A percentile compares a stretch with the other conserved stretches of the same genome.
phyloP scores from a whole-genome alignment of 2,113 vertebrate genomes.

The Odobenus rosmarus region DNA sequence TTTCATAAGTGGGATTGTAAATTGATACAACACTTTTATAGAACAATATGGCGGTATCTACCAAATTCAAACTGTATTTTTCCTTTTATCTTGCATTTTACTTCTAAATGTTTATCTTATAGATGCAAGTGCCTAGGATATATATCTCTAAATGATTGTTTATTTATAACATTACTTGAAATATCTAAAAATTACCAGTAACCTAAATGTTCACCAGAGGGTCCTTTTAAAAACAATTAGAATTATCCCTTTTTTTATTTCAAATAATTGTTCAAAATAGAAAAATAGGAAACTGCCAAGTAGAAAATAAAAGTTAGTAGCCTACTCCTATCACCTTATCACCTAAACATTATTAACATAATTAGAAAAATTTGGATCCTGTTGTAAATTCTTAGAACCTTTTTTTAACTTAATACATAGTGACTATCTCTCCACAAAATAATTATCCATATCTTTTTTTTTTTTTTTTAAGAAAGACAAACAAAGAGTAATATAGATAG shows the following conservation, averaged over 20 bases:
- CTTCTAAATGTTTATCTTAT: not conserved
- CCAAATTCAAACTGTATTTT: not conserved
- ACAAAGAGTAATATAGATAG: not conserved
- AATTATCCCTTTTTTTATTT: constrained; percentile 48
- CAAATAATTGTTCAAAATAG: not conserved
- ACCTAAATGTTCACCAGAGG: not conserved
- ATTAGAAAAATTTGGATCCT: not conserved
- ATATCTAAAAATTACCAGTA: constrained; percentile 25
- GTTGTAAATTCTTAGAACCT: not conserved
- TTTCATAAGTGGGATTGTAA: not conserved
- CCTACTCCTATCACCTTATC: not conserved
- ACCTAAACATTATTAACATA: not conserved
- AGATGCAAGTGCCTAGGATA: not conserved
- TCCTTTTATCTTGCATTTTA: not conserved
- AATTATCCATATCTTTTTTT: not conserved
- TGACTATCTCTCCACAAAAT: not conserved
- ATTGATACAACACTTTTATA: not conserved
- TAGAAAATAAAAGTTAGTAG: not conserved
- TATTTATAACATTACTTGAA: constrained; percentile 37
- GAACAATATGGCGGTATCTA: not conserved
- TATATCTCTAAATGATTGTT: not conserved
- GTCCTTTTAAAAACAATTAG: constrained; percentile 21
- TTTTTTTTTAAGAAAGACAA: not conserved
- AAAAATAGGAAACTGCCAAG: constrained; percentile 12
- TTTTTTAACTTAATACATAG: not conserved